phyloP scores from a whole-genome alignment of 2,888 invertebrate species.

The Temnothorax rugatulus region DNA sequence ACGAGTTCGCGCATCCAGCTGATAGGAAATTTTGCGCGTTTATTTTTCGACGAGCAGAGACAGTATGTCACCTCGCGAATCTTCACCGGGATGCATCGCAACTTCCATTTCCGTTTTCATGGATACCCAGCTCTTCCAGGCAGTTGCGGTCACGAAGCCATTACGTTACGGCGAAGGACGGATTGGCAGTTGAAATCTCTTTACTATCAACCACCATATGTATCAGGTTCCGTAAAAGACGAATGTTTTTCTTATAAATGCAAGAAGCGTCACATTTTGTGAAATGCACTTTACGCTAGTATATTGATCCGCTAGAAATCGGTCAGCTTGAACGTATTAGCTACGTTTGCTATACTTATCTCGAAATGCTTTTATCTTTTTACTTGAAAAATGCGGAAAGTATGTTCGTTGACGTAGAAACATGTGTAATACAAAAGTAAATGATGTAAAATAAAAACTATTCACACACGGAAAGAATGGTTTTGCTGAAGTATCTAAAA shows the following conservation, averaged over 20 bases:
- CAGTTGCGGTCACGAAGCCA: slow-evolving; percentile 14
- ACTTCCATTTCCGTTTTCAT: slow-evolving; percentile 50
- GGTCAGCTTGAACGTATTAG: slow-evolving; percentile 7
- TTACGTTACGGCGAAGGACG: slow-evolving; percentile 5
- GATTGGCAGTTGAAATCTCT: slow-evolving; percentile 33
- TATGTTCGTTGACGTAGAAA: not conserved
- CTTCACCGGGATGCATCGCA: slow-evolving; percentile 14
- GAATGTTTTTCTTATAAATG: not conserved
- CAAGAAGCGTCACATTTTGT: not conserved
- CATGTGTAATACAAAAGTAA: not conserved
- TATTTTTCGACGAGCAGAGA: slow-evolving; percentile 42
- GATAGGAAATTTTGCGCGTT: slow-evolving; percentile 42
- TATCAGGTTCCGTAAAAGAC: not conserved
- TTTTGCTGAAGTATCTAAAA: too few relatives aligned
- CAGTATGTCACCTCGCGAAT: slow-evolving; percentile 31
- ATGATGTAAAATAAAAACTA: not conserved
- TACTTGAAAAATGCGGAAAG: not conserved
- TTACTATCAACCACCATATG: slow-evolving; percentile 16
- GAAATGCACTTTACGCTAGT: not conserved
- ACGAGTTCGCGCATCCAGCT: slow-evolving; percentile 5
- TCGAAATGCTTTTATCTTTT: not conserved
- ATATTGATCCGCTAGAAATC: not conserved
- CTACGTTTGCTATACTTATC: not conserved
- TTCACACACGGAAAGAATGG: not conserved
- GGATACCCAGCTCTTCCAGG: slow-evolving; percentile 8